Base-by-base conservation (phyloP, 2,113 vertebrate species). In the Piprites chloris region DNA sequence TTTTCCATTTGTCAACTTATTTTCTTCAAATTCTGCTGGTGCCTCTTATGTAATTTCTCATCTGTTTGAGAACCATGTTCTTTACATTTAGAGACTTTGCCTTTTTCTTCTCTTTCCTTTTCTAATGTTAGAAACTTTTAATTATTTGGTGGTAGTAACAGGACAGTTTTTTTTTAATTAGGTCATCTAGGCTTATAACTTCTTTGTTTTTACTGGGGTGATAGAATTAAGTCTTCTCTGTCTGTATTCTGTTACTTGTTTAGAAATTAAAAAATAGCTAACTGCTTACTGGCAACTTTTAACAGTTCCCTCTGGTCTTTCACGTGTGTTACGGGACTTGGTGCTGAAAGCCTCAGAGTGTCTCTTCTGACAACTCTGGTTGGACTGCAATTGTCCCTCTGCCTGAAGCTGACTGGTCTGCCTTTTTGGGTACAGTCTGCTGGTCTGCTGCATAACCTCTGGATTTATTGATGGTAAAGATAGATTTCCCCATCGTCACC, bases 81-180 rank as follows among this genome's bases (percentile, higher is more conserved):
- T n/a, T 69, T 55, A 27, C 10, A 7, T 62, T 90, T 65, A 49
- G 42, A 58, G 56, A 42, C 11, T 63, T 86, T 49, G n/a, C 8
- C 16, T 22, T n/a, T n/a, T n/a, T n/a, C n/a, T n/a, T n/a, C n/a
- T 1, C 0, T 47, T 53, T 66, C 39, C 6, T 75, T 68, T 61
- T 62, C 10, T 85, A 61, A 32, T 5, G 3, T 72, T 61, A 35
- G 6, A 62, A 42, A 15, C 0, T 73, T 74, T 49, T n/a, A 37
- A 52, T 79, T 72, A 39, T 73, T 83, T 88, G 9, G 5, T 47
- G 18, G 16, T 63, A 46, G 27, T 47, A 59, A 39, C 65, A 8
- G 2, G 3, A 24, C 67, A n/a, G 9, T 6, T 44, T 75, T 58
- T 71, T 56, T 32, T 81, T n/a, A 52, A 61, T 78, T 67, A 19